Percentiles rank a stretch among this genome's conserved stretches.
phyloP scores from a whole-genome alignment of 2,888 invertebrate species.

The Pollenia amentaria region DNA sequence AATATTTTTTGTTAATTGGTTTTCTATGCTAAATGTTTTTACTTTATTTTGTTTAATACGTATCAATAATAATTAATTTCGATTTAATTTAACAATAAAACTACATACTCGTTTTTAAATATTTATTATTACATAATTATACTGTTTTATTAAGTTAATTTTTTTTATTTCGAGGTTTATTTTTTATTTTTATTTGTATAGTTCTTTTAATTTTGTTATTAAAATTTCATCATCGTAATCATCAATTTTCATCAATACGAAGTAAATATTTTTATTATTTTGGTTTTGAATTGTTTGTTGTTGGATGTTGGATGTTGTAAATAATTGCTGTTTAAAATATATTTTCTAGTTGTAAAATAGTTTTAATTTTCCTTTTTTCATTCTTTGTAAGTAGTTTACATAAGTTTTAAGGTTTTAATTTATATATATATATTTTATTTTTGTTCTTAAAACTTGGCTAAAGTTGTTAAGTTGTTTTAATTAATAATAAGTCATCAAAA shows the following conservation, averaged over 20 bases:
- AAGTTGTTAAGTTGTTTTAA: conserved; percentile 30
- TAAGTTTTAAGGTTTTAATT: background rate
- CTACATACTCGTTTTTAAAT: conserved; percentile 39
- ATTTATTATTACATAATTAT: too few relatives aligned
- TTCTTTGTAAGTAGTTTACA: conserved; percentile 45
- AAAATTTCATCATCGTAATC: background rate
- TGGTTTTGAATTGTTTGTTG: conserved; percentile 39
- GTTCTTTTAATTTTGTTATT: conserved; percentile 21
- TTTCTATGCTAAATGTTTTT: conserved; percentile 7
- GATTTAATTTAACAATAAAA: conserved; percentile 52
- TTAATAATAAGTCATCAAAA: conserved; percentile 57
- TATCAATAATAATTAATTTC: conserved; percentile 33
- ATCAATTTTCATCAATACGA: background rate
- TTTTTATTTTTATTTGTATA: conserved; percentile 9
- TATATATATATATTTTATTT: too few relatives aligned
- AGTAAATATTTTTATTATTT: conserved; percentile 38
- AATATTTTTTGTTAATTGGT: conserved; percentile 14
- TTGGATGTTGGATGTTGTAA: conserved; percentile 58
- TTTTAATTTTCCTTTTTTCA: background rate
- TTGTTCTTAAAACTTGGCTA: conserved; percentile 4
- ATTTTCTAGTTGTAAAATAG: conserved; percentile 67
- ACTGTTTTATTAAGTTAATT: too few relatives aligned
- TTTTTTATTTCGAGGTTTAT: background rate
- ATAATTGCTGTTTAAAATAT: conserved; percentile 64
- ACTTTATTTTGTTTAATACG: background rate